Evolutionary conservation across 53 echinoderm and acorn worm genomes (phyloP).

Genomic region (Antedon mediterranea): DNA sequence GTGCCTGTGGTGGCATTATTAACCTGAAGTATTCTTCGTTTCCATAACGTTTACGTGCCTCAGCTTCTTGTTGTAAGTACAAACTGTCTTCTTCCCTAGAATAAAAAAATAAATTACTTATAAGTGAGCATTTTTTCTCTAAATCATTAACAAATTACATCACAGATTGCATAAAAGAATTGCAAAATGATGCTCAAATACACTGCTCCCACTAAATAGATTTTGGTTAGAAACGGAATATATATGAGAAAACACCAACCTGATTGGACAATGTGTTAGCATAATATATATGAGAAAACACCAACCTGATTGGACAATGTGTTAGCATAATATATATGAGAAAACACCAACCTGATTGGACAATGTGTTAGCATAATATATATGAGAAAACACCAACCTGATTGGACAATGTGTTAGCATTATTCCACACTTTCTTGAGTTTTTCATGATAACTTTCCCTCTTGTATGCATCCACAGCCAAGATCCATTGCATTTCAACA

Average conservation of each 20-base stretch:
- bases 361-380: constrained; percentile 71
- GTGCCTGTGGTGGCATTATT: constrained; percentile 24
- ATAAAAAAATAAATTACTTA: not conserved
- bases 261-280: constrained; percentile 74
- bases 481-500: constrained; percentile 56
- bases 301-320: constrained; percentile 79
- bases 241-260: constrained; percentile 31
- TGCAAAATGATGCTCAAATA: too few species aligned
- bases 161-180: too few species aligned
- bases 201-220: too few species aligned
- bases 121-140: too few species aligned
- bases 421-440: constrained; percentile 49
- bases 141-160: too few species aligned
- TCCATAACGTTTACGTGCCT: constrained; percentile 64
- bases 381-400: constrained; percentile 39
- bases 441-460: constrained; percentile 65
- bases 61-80: constrained; percentile 63
- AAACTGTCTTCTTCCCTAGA: constrained; percentile 62
- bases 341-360: constrained; percentile 54
- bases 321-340: constrained; percentile 49
- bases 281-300: constrained; percentile 15
- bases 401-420: constrained; percentile 69
- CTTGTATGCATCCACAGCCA: constrained; percentile 88
- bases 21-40: constrained; percentile 76
- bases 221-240: too few species aligned